These are phyloP conservation scores for Lissocephala sabroskyi DNA, from an alignment of 2,888 invertebrate genomes.

Conservation along the genomic window DNA sequence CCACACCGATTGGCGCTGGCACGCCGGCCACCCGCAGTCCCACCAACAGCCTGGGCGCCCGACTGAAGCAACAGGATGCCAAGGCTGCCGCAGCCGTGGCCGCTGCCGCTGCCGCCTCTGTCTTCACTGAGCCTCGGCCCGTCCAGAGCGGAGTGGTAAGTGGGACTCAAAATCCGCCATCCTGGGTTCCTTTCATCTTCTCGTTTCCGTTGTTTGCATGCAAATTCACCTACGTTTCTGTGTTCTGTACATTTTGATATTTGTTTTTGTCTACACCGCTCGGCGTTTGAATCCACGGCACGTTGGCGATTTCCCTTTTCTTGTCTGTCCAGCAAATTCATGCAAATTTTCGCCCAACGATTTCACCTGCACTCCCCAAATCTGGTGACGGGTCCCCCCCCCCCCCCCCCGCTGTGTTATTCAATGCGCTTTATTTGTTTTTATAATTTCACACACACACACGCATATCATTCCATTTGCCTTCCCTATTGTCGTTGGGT, in stretches of 20 bases:
- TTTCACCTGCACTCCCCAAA: too few species aligned
- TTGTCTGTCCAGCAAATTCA: too few species aligned
- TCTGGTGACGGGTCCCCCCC: too few species aligned
- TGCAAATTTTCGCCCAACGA: too few species aligned
- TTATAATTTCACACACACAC: too few species aligned
- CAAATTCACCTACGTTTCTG: conserved; percentile 10
- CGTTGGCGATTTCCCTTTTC: conserved; percentile 4
- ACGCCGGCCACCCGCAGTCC: conserved; percentile 70
- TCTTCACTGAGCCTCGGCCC: conserved; percentile 71
- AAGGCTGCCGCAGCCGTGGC: conserved; percentile 6
- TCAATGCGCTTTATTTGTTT: too few species aligned
- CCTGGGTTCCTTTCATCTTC: neutral
- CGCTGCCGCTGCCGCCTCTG: conserved; percentile 32
- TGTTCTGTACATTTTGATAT: neutral
- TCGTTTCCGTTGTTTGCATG: conserved; percentile 5
- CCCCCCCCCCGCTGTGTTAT: too few species aligned
- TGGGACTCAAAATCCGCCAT: too few species aligned
- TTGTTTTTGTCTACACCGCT: neutral
- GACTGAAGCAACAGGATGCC: conserved; percentile 56
- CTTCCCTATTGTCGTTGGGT: too few species aligned
- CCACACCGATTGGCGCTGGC: conserved; percentile 69
- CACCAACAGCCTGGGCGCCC: conserved; percentile 63
- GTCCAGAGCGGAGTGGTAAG: conserved; percentile 28
- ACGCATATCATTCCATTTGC: too few species aligned
- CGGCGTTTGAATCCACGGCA: neutral